These are phyloP conservation scores for Penaeus monodon DNA, from an alignment of 2,888 invertebrate genomes.

Conservation along the genomic window DNA sequence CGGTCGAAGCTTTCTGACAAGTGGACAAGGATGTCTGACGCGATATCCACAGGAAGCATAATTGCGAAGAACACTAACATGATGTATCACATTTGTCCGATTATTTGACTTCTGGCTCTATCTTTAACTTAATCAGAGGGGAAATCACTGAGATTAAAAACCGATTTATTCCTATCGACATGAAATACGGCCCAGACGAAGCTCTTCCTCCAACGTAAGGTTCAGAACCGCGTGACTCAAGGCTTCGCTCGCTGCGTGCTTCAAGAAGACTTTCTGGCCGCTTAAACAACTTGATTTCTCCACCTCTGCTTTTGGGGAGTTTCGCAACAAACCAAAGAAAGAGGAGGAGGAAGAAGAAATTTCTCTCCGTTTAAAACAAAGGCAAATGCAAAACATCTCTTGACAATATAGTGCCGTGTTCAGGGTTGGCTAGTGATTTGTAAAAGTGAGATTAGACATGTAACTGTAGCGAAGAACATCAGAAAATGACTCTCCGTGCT, in stretches of 20 bases:
- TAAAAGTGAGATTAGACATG: too few species aligned
- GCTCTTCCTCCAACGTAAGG: neutral
- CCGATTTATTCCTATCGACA: conserved; percentile 36
- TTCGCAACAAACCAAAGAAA: conserved; percentile 5
- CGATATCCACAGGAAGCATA: conserved; percentile 44
- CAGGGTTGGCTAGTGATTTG: too few species aligned
- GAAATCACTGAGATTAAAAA: conserved; percentile 47
- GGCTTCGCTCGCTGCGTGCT: neutral
- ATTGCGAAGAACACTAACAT: conserved; percentile 38
- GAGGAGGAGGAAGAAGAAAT: too few species aligned
- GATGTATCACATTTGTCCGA: conserved; percentile 52
- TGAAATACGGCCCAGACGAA: conserved; percentile 21
- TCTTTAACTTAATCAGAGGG: conserved; percentile 51
- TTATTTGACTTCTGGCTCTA: conserved; percentile 50
- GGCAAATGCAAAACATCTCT: too few species aligned
- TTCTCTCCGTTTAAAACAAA: too few species aligned
- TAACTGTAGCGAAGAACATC: too few species aligned
- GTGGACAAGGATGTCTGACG: neutral
- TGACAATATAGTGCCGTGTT: too few species aligned
- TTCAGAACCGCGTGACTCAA: neutral
- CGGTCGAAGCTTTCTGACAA: conserved; percentile 23
- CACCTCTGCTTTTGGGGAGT: neutral
- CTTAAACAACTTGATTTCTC: conserved; percentile 19
- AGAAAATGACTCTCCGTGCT: too few species aligned
- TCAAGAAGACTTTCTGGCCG: neutral